Base-by-base conservation (phyloP, 2,888 invertebrate genomes). In the Leptopilina myrica region DNA sequence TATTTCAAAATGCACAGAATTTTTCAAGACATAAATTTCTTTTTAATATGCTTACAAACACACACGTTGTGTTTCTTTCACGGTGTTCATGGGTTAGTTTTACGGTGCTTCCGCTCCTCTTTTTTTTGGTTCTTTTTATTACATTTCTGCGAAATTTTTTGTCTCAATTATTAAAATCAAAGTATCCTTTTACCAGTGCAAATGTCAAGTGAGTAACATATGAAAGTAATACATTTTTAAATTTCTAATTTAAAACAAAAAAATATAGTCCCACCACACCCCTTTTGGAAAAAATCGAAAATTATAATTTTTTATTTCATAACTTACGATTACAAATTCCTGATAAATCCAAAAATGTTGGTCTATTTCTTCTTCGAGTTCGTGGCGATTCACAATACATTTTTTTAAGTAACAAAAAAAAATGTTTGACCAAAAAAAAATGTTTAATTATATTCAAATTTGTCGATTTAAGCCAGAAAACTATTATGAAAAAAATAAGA, bases 321-420 rank as follows among this genome's bases (percentile, higher is more conserved):
- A 67, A 87, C 89, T 89, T 84, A 88, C 89, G 86, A 77, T 80
- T 82, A 79, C 84, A 79, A n/a, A 84, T 81, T 67, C 86, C 89
- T 65, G 88, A 89, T 67, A 91, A 87, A 85, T 91, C 90, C 81
- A 91, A 85, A 84, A 90, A 90, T 69, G 84, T 87, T 59, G 91
- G 91, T 65, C 91, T 85, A 78, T 87, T 86, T 64, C 87, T 87
- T 79, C 90, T 86, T 78, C 87, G 86, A 43, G 86, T 85, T 66
- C 86, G 87, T 15, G 90, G 90, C 0, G 88, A 88, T 40, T 86
- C 86, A 66, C 83, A 86, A 76, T 88, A 84, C 88, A 88, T 89
- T 77, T 79, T 84, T 64, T 56, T 56, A 12, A 73, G 56, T 73
- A 73, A 56, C 53, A n/a, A 14, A 14, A 69, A 69, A 69, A 26